Percentiles rank a stretch among this genome's conserved stretches.
These are phyloP conservation scores for Salticus scenicus DNA, from an alignment of 2,888 invertebrate species.

Conservation along the genomic window DNA sequence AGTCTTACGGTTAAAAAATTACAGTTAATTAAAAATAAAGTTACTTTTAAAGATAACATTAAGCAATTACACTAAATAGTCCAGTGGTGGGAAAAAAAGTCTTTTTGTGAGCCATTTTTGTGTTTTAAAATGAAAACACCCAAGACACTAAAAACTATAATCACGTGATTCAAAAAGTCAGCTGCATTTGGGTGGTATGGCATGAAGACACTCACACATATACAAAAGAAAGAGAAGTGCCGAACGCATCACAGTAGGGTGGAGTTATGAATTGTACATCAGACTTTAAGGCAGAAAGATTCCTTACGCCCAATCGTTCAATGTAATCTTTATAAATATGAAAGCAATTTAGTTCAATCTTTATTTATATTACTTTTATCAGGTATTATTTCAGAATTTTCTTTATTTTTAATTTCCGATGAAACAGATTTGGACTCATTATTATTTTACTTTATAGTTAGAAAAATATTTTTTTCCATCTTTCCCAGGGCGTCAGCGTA, in stretches of 20 bases:
- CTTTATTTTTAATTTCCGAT: slow-evolving; percentile 21
- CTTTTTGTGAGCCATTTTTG: slow-evolving; percentile 25
- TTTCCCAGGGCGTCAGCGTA: slow-evolving; percentile 33
- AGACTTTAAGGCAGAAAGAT: slow-evolving; percentile 7
- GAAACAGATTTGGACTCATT: slow-evolving; percentile 23
- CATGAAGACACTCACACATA: slow-evolving; percentile 33
- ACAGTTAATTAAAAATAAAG: too few species aligned
- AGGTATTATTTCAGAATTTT: slow-evolving; percentile 25
- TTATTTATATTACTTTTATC: slow-evolving; percentile 22
- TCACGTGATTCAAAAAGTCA: slow-evolving; percentile 56
- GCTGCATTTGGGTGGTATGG: slow-evolving; percentile 67
- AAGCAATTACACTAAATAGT: too few species aligned
- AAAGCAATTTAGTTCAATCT: background rate
- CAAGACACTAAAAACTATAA: slow-evolving; percentile 32
- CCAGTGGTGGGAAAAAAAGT: too few species aligned
- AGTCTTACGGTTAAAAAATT: too few species aligned
- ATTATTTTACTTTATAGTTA: background rate
- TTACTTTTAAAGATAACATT: too few species aligned
- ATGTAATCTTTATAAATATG: too few species aligned
- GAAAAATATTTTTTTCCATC: background rate
- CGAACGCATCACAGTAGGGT: slow-evolving; percentile 37
- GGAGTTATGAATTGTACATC: slow-evolving; percentile 38
- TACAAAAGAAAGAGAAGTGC: background rate
- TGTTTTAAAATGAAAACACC: slow-evolving; percentile 40
- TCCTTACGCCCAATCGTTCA: slow-evolving; percentile 39